A percentile compares a stretch with the other conserved stretches of the same genome.
phyloP scores from a whole-genome alignment of 2,797 vertebrate species.

The Sebastes nivosus region DNA sequence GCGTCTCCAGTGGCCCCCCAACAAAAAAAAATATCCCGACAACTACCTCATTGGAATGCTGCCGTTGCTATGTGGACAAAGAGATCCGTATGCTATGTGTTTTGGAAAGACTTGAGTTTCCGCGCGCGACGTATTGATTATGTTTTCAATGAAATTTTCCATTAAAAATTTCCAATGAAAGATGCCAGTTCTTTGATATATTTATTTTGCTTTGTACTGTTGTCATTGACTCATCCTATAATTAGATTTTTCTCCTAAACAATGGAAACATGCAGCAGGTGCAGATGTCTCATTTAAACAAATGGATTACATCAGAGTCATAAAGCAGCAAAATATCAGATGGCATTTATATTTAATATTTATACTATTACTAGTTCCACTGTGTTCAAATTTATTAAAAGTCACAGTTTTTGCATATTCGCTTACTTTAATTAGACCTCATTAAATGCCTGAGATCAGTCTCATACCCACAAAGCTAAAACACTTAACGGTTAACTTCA shows the following conservation, averaged over 20 bases:
- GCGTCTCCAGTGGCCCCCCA: constrained; percentile 18
- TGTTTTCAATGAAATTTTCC: constrained; percentile 27
- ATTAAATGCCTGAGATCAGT: background rate
- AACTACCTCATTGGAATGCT: constrained; percentile 69
- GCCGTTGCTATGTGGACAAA: constrained; percentile 42
- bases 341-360: background rate
- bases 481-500: background rate
- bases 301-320: background rate
- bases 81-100: constrained; percentile 5
- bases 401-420: background rate
- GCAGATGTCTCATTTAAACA: constrained; percentile 9
- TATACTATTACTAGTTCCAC: background rate
- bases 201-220: constrained; percentile 6
- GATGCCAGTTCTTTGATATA: constrained; percentile 16
- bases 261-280: constrained; percentile 21
- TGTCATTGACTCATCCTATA: constrained; percentile 3
- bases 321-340: background rate
- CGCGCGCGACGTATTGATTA: background rate
- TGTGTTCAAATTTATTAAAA: background rate
- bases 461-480: background rate
- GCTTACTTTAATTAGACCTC: background rate
- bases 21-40: constrained; percentile 13
- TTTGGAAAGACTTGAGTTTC: background rate
- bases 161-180: constrained; percentile 32
- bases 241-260: constrained; percentile 21